These are phyloP conservation scores for Ceyx margarethae DNA, from an alignment of 2,113 vertebrate genomes.

Conservation along the genomic window DNA sequence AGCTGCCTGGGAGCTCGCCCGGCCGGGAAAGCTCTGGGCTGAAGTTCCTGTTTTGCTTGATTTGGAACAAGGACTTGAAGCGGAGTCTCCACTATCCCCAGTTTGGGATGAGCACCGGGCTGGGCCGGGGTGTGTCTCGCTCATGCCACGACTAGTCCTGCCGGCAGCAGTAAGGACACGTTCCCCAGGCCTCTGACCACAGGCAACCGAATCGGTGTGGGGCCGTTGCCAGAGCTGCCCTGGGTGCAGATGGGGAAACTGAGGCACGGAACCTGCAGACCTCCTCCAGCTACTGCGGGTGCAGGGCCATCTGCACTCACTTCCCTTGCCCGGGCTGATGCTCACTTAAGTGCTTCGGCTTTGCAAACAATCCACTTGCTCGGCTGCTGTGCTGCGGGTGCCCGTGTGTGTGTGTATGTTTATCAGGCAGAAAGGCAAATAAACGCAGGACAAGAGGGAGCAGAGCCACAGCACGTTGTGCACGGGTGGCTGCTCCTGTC, in stretches of 20 bases:
- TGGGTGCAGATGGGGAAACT: background rate
- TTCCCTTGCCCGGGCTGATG: background rate
- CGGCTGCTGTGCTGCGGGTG: background rate
- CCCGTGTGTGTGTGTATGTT: fast-evolving
- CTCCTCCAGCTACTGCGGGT: fast-evolving
- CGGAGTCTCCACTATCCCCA: fast-evolving
- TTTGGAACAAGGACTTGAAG: background rate
- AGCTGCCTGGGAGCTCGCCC: background rate
- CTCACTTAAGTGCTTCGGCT: background rate
- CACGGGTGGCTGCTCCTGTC: background rate
- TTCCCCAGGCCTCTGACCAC: background rate
- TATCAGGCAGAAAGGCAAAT: background rate
- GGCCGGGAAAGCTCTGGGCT: background rate
- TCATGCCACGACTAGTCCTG: background rate
- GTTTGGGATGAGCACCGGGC: background rate
- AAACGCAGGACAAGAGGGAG: background rate
- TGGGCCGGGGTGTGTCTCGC: background rate
- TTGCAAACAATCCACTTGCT: background rate
- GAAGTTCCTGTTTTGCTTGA: background rate
- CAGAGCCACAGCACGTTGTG: background rate
- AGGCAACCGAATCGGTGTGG: fast-evolving
- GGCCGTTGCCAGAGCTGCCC: background rate
- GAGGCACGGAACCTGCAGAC: background rate
- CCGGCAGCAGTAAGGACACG: fast-evolving
- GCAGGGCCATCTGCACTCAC: background rate